Conservation (phyloP, 2,113 vertebrate species). For the Ameiurus melas region DNA sequence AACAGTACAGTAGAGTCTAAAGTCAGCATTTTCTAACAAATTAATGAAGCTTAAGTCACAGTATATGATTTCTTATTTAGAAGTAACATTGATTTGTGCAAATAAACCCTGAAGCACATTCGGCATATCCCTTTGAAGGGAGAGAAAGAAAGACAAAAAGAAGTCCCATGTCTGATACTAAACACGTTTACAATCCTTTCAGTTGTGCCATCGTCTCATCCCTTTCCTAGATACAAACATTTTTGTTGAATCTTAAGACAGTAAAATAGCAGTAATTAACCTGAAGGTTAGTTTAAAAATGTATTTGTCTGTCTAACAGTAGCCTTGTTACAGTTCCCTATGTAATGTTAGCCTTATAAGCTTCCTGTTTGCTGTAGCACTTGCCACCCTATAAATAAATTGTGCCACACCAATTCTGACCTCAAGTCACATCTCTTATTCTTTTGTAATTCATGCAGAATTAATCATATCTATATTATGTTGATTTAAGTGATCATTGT, state of each 20-base stretch:
- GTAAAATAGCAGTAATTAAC: constrained; percentile 77
- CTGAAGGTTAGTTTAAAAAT: not conserved
- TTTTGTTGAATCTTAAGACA: constrained; percentile 82
- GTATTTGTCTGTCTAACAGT: not conserved
- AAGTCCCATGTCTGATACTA: constrained; percentile 29
- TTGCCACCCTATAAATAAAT: not conserved
- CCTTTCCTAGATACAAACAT: constrained; percentile 74
- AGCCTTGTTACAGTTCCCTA: not conserved
- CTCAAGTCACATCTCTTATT: not conserved
- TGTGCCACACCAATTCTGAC: not conserved
- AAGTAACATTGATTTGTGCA: constrained; percentile 85
- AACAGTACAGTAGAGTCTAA: constrained; percentile 83
- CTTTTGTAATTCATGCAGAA: not conserved
- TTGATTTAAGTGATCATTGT: not conserved
- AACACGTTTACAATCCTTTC: not conserved
- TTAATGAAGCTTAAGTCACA: constrained; percentile 83
- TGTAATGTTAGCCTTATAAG: not conserved
- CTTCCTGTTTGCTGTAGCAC: not conserved
- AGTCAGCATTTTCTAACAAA: constrained; percentile 79
- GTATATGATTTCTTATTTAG: constrained; percentile 83
- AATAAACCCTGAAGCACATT: constrained; percentile 81
- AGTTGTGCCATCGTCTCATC: constrained; percentile 55
- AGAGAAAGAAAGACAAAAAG: constrained; percentile 69
- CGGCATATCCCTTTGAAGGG: constrained; percentile 73
- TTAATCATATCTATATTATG: not conserved